phyloP scores from a whole-genome alignment of 2,888 invertebrate species.

The Catonia carolina region DNA sequence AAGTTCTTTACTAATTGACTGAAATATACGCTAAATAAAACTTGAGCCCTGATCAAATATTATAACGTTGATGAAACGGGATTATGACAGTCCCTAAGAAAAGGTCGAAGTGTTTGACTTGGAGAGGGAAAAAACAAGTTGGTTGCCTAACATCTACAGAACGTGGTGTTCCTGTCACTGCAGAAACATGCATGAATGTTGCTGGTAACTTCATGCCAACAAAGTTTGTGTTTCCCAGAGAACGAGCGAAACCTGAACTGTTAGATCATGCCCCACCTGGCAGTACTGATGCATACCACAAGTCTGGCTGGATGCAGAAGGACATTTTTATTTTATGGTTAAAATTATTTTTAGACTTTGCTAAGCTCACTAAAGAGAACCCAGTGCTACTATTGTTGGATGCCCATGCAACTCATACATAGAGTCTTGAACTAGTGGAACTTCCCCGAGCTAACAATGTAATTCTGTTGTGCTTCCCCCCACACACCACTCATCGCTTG shows the following conservation, averaged over 20 bases:
- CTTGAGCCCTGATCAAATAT: slow-evolving; percentile 28
- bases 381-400: slow-evolving; percentile 39
- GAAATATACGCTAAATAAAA: slow-evolving; percentile 14
- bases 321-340: slow-evolving; percentile 29
- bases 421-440: slow-evolving; percentile 34
- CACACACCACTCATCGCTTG: slow-evolving; percentile 23
- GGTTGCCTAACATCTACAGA: slow-evolving; percentile 26
- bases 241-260: slow-evolving; percentile 24
- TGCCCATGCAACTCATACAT: slow-evolving; percentile 38
- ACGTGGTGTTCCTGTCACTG: slow-evolving; percentile 35
- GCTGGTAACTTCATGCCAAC: slow-evolving; percentile 17
- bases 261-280: slow-evolving; percentile 29
- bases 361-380: slow-evolving; percentile 26
- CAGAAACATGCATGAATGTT: slow-evolving; percentile 33
- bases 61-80: slow-evolving; percentile 34
- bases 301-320: slow-evolving; percentile 30
- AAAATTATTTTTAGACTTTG: slow-evolving; percentile 25
- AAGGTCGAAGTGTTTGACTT: slow-evolving; percentile 29
- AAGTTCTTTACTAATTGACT: slow-evolving; percentile 9
- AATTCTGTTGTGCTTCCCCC: slow-evolving; percentile 33
- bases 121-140: slow-evolving; percentile 30
- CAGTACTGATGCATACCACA: slow-evolving; percentile 23
- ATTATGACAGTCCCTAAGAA: neutral
- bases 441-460: slow-evolving; percentile 32
- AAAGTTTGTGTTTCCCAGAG: slow-evolving; percentile 27